These are phyloP conservation scores for Sander vitreus DNA, from an alignment of 2,113 vertebrate genomes.

Conservation along the genomic window DNA sequence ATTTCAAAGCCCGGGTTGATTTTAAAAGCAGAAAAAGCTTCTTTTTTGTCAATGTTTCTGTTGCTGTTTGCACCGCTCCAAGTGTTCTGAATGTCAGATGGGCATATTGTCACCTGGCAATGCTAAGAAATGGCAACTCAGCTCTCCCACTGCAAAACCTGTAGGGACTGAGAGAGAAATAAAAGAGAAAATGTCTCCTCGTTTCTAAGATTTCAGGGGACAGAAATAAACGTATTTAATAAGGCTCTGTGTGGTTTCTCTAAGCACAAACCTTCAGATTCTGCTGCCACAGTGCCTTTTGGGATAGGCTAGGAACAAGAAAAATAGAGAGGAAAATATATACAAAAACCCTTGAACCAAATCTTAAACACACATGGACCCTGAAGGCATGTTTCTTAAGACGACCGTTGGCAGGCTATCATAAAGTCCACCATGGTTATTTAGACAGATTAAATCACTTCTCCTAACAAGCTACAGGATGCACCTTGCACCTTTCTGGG, in stretches of 20 bases:
- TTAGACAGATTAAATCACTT: constrained; percentile 45
- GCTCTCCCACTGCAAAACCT: constrained; percentile 52
- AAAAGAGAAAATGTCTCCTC: constrained; percentile 49
- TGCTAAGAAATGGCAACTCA: constrained; percentile 57
- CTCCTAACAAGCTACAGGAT: constrained; percentile 19
- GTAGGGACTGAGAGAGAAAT: constrained; percentile 42
- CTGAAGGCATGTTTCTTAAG: constrained; percentile 28
- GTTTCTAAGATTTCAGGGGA: constrained; percentile 55
- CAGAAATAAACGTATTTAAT: constrained; percentile 58
- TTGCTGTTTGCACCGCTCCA: constrained; percentile 50
- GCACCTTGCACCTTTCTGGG: constrained; percentile 10
- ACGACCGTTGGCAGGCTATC: constrained; percentile 15
- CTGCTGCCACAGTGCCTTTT: constrained; percentile 38
- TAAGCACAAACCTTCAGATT: constrained; percentile 20
- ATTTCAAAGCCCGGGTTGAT: constrained; percentile 46
- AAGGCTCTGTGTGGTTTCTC: constrained; percentile 46
- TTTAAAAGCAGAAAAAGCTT: constrained; percentile 9
- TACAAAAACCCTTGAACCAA: constrained; percentile 18
- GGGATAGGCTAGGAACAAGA: background rate
- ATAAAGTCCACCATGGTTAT: constrained; percentile 29
- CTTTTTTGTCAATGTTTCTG: constrained; percentile 36
- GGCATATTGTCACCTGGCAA: constrained; percentile 61
- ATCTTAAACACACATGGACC: constrained; percentile 28
- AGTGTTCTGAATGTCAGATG: constrained; percentile 61
- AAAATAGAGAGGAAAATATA: constrained; percentile 27